phyloP scores from a whole-genome alignment of 2,113 vertebrate genomes.

The Cinclus cinclus region DNA sequence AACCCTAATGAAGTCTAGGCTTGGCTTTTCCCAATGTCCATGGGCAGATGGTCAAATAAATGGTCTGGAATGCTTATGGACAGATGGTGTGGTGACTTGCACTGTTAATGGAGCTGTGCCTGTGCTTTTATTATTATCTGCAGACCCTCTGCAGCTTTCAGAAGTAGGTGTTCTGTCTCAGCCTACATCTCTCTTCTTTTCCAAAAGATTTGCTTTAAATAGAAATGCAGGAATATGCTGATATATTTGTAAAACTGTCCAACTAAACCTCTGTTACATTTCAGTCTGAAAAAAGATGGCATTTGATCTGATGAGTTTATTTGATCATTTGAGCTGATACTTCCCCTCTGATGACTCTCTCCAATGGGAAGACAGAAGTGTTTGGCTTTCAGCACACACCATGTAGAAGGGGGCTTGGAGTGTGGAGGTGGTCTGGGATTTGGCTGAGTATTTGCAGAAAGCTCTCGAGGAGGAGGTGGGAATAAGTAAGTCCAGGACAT shows the following conservation, averaged over 20 bases:
- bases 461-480: background rate
- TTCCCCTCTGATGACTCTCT: background rate
- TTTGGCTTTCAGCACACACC: background rate
- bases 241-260: background rate
- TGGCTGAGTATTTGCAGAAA: background rate
- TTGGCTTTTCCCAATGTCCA: background rate
- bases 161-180: background rate
- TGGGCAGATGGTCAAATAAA: constrained; percentile 44
- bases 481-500: background rate
- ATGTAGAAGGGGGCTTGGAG: background rate
- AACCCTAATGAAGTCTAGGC: background rate
- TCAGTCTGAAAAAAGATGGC: background rate
- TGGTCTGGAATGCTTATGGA: background rate
- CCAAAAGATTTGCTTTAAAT: background rate
- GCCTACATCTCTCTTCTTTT: background rate
- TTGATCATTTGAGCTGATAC: background rate
- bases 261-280: background rate
- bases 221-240: background rate
- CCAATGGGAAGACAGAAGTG: fast-evolving
- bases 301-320: background rate
- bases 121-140: background rate
- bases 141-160: background rate
- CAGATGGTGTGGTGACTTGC: constrained; percentile 39
- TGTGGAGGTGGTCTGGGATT: background rate
- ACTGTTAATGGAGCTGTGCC: background rate